These are phyloP conservation scores for Charaxes varanes DNA, from an alignment of 1,140 invertebrate species.

Conservation along the genomic window DNA sequence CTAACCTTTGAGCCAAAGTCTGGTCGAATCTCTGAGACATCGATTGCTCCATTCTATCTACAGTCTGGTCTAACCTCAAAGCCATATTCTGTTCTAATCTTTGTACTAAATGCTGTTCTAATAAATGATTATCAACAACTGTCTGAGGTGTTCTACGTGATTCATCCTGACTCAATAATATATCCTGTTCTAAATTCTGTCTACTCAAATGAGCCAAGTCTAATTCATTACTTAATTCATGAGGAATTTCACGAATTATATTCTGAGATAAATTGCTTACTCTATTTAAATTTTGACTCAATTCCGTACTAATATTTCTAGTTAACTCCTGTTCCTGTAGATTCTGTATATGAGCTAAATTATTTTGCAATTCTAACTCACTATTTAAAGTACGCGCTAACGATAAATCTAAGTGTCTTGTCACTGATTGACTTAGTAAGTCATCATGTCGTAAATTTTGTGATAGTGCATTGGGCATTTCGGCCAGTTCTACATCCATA, in stretches of 20 bases:
- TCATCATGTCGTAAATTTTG: constrained; percentile 43
- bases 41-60: constrained; percentile 33
- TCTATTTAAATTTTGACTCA: constrained; percentile 23
- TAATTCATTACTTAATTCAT: constrained; percentile 41
- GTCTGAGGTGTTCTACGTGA: constrained; percentile 30
- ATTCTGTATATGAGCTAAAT: constrained; percentile 34
- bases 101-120: constrained; percentile 40
- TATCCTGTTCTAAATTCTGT: constrained; percentile 36
- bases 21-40: constrained; percentile 29
- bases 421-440: constrained; percentile 30
- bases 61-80: constrained; percentile 31
- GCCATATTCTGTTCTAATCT: constrained; percentile 33
- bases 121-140: constrained; percentile 27
- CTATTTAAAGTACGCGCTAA: constrained; percentile 31
- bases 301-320: constrained; percentile 29
- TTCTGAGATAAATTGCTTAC: constrained; percentile 37
- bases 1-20: constrained; percentile 29
- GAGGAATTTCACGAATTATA: constrained; percentile 27
- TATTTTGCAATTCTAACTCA: constrained; percentile 50
- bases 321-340: constrained; percentile 35
- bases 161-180: constrained; percentile 31
- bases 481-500: constrained; percentile 35
- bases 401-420: constrained; percentile 39
- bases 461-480: constrained; percentile 32
- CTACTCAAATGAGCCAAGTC: constrained; percentile 40